Evolutionary conservation across 2,113 vertebrate species (phyloP), one percentile per base, ranked within the genome.

Genomic region (Manacus vitellinus): DNA sequence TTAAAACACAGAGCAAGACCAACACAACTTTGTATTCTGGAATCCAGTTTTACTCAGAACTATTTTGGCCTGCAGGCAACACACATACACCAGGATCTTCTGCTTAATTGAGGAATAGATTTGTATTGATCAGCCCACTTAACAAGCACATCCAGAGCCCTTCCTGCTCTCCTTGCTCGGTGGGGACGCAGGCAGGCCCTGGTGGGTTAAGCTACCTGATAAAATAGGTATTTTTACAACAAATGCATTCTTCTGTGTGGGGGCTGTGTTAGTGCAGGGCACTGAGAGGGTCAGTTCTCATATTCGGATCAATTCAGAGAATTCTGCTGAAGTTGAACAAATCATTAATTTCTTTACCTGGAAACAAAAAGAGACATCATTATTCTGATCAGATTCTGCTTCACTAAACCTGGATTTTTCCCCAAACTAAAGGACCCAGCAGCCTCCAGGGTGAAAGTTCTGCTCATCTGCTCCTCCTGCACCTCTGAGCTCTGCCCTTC

Each of bases 81-180:
- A 33, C 8, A 5, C 39, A n/a, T 56, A 62, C 35, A 65, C 25
- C 61, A n/a, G 66, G 19, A 52, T 67, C 62, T 73, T 20, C 83
- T 81, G 4, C 70, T 94, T 88, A 83, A 91, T 92, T 92, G 86
- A 87, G 56, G 93, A 94, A 83, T 72, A 74, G 76, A 86, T 96
- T 93, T 84, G 80, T 84, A 88, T 96, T 31, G 82, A 94, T 92
- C 79, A 87, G 55, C 85, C 74, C 87, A 74, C 94, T 96, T 96
- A 91, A 89, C 87, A 37, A 37, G 76, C 72, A 35, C 71, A 27
- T 84, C 70, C 58, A 43, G 86, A 70, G 49, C 87, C 13, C 5
- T 13, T 78, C 74, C 87, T 49, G 39, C 49, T 90, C 68, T 73
- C 59, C 5, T 25, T 54, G 7, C 65, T 52, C 4, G 10, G 27